phyloP scores from a whole-genome alignment of 2,797 vertebrate genomes.

The Clangula hyemalis region DNA sequence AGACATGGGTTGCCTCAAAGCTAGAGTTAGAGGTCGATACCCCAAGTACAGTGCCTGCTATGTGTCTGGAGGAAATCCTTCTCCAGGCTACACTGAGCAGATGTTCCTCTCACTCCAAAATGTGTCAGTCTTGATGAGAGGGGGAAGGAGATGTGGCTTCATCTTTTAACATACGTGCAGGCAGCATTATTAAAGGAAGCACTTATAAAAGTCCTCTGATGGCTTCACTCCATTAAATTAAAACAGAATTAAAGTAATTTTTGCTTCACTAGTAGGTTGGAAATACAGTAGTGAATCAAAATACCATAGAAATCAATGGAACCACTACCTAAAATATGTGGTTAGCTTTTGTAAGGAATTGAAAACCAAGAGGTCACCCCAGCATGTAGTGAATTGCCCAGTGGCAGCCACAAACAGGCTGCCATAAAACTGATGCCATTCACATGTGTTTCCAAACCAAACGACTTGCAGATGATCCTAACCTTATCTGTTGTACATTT shows the following conservation, averaged over 20 bases:
- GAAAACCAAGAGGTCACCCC: background rate
- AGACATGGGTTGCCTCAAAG: background rate
- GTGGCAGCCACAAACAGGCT: background rate
- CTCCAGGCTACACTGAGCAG: background rate
- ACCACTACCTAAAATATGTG: background rate
- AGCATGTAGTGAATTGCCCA: background rate
- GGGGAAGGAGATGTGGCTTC: background rate
- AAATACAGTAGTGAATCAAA: background rate
- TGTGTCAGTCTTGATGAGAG: background rate
- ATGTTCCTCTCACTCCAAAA: background rate
- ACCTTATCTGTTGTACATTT: fast-evolving
- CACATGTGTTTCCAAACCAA: background rate
- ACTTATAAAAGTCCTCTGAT: background rate
- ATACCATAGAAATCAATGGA: background rate
- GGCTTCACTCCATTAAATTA: background rate
- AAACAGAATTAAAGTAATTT: background rate
- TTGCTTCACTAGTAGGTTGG: background rate
- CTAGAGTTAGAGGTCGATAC: background rate
- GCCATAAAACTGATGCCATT: background rate
- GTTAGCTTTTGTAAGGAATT: background rate
- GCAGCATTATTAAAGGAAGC: background rate
- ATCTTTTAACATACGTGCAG: background rate
- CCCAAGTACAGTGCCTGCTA: background rate
- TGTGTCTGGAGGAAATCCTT: background rate
- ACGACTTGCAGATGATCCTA: fast-evolving